Conservation (phyloP, 2,113 vertebrate species). For the Euleptes europaea region DNA sequence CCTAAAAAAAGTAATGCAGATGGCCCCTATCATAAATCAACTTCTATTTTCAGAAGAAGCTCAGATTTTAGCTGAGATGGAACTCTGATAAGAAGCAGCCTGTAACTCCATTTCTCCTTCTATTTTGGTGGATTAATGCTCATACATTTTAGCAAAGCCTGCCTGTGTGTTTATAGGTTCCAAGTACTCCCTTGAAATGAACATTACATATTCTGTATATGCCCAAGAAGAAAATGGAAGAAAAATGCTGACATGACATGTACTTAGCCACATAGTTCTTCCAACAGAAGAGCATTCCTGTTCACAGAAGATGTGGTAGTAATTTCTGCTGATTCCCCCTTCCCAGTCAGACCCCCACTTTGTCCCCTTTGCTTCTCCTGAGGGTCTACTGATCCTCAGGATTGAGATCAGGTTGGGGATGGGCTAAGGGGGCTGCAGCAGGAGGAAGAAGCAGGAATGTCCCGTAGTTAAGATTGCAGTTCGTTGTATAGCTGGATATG, state of each 20-base stretch:
- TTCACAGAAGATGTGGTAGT: too few species aligned
- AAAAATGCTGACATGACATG: constrained; percentile 16
- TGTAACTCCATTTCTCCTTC: neutral
- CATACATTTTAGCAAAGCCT: constrained; percentile 36
- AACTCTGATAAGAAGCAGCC: neutral
- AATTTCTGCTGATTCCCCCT: too few species aligned
- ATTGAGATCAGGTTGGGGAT: too few species aligned
- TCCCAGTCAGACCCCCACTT: too few species aligned
- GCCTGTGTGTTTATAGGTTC: constrained; percentile 34
- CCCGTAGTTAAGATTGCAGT: too few species aligned
- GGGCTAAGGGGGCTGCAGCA: too few species aligned
- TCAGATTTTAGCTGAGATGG: neutral
- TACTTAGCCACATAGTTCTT: too few species aligned
- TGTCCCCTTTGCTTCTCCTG: too few species aligned
- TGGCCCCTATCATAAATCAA: neutral
- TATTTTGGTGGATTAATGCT: constrained; percentile 3
- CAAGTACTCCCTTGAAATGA: constrained; percentile 42
- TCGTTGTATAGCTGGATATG: too few species aligned
- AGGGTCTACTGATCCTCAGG: too few species aligned
- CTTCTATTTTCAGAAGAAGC: neutral
- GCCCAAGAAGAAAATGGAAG: constrained; percentile 30
- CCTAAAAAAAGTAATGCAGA: neutral
- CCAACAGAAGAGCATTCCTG: too few species aligned
- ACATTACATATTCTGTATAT: constrained; percentile 28
- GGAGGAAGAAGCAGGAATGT: too few species aligned